Evolutionary conservation across 2,888 invertebrate genomes (phyloP), one percentile per base, ranked within the genome.

Genomic region (Leptinotarsa haldemani): DNA sequence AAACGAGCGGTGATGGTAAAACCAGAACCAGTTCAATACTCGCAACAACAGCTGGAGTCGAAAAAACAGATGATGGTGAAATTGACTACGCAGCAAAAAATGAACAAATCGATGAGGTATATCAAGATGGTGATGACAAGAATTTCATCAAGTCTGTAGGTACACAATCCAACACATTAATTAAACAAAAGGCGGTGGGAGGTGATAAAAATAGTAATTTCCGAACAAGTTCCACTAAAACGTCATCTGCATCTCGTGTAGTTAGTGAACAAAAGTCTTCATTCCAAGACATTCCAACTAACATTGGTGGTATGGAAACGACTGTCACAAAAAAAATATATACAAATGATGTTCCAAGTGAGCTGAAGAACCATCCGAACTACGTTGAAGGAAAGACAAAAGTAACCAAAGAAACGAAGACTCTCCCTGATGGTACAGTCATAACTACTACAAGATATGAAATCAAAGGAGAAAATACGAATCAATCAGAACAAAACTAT

Each of bases 371-470:
- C 50, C 84, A 84, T 77, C 84, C 85, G 5, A 83, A 81, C 69
- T 86, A 83, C 70, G 79, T 85, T 20, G 92, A 93, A 84, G 90
- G 93, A 74, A 91, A 91, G 85, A 92, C 93, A 61, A 91, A 79
- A 70, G 76, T 81, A 77, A 90, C 91, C 9, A 91, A 91, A 16
- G 93, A 93, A 80, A 93, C 92, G 0, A 90, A 92, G 79, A 90
- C 91, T 65, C 86, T 93, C 58, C 91, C 91, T 0, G 93, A 92
- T 82, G 93, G 93, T 18, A 91, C 91, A 2, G 90, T 90, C 58
- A 90, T 93, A 1, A 93, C 92, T n/a, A 93, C 92, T 75, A 93
- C 92, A 22, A 90, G 90, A 61, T 91, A 92, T 52, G 93, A 93
- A 83, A 92, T 92, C 50, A 88, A 87, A 71, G 85, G 85, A n/a